phyloP scores from a whole-genome alignment of 2,888 invertebrate genomes.

The Drosophila cracens region DNA sequence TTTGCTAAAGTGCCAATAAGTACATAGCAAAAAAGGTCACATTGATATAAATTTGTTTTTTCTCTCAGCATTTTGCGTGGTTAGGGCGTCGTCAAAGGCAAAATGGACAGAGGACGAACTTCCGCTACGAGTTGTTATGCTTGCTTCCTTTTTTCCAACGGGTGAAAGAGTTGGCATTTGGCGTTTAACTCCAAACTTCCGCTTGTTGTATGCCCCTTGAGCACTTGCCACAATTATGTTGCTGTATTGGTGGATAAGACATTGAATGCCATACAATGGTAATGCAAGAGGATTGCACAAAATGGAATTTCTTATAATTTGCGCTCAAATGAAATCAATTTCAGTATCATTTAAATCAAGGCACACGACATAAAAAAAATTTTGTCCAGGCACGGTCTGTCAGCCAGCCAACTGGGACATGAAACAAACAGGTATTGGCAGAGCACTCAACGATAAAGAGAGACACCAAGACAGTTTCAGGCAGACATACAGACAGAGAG shows the following conservation, averaged over 20 bases:
- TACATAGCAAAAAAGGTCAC: conserved; percentile 23
- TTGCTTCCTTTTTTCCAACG: conserved; percentile 26
- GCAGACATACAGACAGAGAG: conserved; percentile 8
- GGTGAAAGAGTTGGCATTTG: conserved; percentile 55
- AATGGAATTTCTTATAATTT: conserved; percentile 73
- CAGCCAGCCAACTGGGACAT: conserved; percentile 69
- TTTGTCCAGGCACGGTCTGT: conserved; percentile 40
- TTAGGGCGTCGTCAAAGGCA: conserved; percentile 1
- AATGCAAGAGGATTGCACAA: conserved; percentile 1
- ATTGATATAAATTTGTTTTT: conserved; percentile 23
- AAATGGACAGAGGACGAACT: conserved; percentile 30
- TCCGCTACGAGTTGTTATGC: conserved; percentile 60
- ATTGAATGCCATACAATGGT: neutral
- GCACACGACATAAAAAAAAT: conserved; percentile 32
- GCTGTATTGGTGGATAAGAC: conserved; percentile 9
- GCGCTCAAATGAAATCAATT: conserved; percentile 78
- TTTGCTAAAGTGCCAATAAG: conserved; percentile 66
- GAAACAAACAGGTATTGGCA: conserved; percentile 61
- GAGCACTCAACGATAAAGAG: conserved; percentile 57
- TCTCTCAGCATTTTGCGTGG: neutral
- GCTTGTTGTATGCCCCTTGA: conserved; percentile 56
- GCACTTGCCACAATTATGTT: conserved; percentile 43
- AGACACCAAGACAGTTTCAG: conserved; percentile 14
- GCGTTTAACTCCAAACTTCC: conserved; percentile 67
- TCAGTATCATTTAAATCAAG: conserved; percentile 76